Conservation (phyloP, 1,140 invertebrate genomes). For the Bombus impatiens region DNA sequence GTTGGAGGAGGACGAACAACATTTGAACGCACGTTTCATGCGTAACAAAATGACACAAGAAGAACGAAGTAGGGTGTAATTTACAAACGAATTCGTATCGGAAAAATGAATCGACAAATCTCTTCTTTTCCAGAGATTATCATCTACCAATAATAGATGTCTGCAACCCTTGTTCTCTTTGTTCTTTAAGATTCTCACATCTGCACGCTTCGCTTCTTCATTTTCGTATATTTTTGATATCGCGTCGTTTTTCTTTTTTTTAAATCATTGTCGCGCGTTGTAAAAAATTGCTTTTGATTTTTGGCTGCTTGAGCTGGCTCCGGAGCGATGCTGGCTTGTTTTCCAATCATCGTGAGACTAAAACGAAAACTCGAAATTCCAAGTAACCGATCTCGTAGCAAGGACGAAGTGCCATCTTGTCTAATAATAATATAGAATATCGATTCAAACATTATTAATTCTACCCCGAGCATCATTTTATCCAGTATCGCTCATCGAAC, state of each 20-base stretch:
- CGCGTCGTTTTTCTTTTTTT: background rate
- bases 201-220: background rate
- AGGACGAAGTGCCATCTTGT: background rate
- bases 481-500: slow-evolving; percentile 28
- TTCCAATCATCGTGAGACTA: too few relatives aligned
- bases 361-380: background rate
- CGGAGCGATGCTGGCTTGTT: background rate
- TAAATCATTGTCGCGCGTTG: slow-evolving; percentile 36
- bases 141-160: background rate
- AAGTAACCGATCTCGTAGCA: background rate
- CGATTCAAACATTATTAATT: slow-evolving; percentile 41
- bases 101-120: background rate
- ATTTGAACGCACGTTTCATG: background rate
- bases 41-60: background rate
- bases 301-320: slow-evolving; percentile 46
- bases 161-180: background rate
- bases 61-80: background rate
- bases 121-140: slow-evolving; percentile 11
- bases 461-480: slow-evolving; percentile 11
- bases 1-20: slow-evolving; percentile 30
- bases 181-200: background rate
- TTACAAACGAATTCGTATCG: background rate
- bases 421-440: slow-evolving; percentile 45
- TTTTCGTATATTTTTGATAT: slow-evolving; percentile 19
- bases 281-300: slow-evolving; percentile 71